These are phyloP conservation scores for Hyposmocoma kahamanoa DNA, from an alignment of 1,140 invertebrate genomes.

Conservation along the genomic window DNA sequence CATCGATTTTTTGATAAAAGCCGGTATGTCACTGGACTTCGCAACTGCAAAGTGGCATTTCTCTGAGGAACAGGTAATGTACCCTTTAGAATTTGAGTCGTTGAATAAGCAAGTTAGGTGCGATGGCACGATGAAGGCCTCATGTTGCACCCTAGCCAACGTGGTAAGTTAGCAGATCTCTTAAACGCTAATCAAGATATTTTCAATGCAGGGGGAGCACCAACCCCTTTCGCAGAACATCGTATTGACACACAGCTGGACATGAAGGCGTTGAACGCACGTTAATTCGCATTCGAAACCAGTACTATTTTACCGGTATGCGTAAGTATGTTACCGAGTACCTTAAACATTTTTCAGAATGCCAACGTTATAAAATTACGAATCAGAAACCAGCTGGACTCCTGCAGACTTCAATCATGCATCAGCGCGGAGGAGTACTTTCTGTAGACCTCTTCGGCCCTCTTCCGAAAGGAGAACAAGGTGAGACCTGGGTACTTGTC, in stretches of 20 bases:
- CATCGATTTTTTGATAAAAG: conserved; percentile 2
- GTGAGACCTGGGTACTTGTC: conserved; percentile 3
- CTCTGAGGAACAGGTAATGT: background rate
- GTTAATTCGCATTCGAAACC: conserved; percentile 8
- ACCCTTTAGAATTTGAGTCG: background rate
- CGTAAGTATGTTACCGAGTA: conserved; percentile 19
- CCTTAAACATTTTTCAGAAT: conserved; percentile 10
- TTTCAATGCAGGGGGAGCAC: background rate
- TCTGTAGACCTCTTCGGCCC: background rate
- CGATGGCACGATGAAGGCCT: background rate
- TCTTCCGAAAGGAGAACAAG: background rate
- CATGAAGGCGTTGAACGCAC: conserved; percentile 32
- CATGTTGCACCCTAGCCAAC: background rate
- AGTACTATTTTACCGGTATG: conserved; percentile 25
- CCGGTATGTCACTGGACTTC: background rate
- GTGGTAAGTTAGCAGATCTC: background rate
- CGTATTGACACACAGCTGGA: conserved; percentile 17
- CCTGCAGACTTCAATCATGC: conserved; percentile 2
- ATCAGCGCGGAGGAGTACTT: background rate
- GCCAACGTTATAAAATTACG: conserved; percentile 19
- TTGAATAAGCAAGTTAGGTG: background rate
- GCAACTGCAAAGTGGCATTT: background rate
- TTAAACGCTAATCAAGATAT: background rate
- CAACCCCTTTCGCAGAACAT: background rate
- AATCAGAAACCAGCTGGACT: conserved; percentile 23